Evolutionary conservation across 2,113 vertebrate species (phyloP).

Genomic region (Neogobius melanostomus): DNA sequence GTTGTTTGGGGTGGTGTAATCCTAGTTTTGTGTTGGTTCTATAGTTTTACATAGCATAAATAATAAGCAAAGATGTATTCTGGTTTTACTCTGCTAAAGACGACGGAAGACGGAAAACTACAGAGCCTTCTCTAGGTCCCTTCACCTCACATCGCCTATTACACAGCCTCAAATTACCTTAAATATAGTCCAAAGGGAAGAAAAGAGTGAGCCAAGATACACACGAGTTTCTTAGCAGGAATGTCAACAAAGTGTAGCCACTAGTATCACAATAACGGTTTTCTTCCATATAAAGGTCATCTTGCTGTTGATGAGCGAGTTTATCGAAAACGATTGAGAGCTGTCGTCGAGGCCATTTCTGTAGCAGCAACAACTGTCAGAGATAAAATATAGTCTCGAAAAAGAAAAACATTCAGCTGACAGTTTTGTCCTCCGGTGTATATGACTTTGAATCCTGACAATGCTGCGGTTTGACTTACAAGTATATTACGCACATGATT

Average conservation of each 20-base stretch:
- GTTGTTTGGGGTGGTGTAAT: too few species aligned
- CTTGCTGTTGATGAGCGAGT: slow-evolving; percentile 22
- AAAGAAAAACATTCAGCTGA: neutral
- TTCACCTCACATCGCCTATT: slow-evolving; percentile 19
- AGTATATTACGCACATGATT: neutral
- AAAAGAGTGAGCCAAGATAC: slow-evolving; percentile 32
- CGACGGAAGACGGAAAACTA: neutral
- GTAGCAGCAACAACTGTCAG: slow-evolving; percentile 5
- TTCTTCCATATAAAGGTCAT: slow-evolving; percentile 27
- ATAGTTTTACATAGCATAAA: neutral
- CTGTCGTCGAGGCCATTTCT: slow-evolving; percentile 34
- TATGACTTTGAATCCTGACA: neutral
- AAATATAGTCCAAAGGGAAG: slow-evolving; percentile 46
- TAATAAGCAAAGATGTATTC: neutral
- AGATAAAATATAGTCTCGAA: neutral
- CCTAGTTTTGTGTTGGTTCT: neutral
- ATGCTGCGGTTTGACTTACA: neutral
- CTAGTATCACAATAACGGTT: slow-evolving; percentile 48
- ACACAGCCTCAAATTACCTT: slow-evolving; percentile 52
- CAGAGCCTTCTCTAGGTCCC: slow-evolving; percentile 12
- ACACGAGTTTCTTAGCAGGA: slow-evolving; percentile 30
- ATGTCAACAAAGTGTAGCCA: slow-evolving; percentile 54
- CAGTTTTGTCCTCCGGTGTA: neutral
- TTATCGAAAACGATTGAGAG: slow-evolving; percentile 40
- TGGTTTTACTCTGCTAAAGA: neutral